phyloP scores from a whole-genome alignment of 2,113 vertebrate species.

The human region DNA sequence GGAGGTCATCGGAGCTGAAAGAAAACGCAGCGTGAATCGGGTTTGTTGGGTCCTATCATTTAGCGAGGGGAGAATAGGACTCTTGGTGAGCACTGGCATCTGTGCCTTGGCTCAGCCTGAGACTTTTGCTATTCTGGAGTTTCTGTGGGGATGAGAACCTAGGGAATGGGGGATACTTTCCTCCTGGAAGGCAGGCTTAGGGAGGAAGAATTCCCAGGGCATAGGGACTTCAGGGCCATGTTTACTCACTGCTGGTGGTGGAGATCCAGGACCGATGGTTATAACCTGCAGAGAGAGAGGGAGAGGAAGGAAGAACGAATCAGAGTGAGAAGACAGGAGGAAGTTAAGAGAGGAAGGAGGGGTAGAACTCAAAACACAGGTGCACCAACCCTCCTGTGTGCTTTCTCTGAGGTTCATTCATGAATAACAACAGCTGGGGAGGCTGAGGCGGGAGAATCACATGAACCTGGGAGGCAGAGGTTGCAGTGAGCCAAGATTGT shows the following conservation, averaged over 20 bases:
- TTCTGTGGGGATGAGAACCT: background rate
- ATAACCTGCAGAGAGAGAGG: slow-evolving; percentile 30
- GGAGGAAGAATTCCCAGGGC: background rate
- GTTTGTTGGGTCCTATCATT: background rate
- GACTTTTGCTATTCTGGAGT: background rate
- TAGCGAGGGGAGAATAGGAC: background rate
- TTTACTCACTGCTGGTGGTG: slow-evolving; percentile 41
- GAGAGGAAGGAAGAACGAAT: background rate
- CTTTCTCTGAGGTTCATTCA: background rate
- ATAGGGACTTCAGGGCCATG: background rate
- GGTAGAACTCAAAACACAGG: background rate
- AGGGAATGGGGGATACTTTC: no score
- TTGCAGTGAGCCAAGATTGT: no score
- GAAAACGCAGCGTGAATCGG: background rate
- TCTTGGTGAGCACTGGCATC: background rate
- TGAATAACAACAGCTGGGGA: no score
- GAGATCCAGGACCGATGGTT: background rate
- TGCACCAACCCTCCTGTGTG: background rate
- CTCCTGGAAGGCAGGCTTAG: no score
- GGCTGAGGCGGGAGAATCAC: no score
- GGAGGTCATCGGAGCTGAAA: background rate
- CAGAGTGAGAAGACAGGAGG: background rate
- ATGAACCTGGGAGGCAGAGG: no score
- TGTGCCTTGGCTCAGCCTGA: background rate
- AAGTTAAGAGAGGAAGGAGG: background rate